phyloP scores from a whole-genome alignment of 1,140 invertebrate genomes.

The Palaemon carinicauda region DNA sequence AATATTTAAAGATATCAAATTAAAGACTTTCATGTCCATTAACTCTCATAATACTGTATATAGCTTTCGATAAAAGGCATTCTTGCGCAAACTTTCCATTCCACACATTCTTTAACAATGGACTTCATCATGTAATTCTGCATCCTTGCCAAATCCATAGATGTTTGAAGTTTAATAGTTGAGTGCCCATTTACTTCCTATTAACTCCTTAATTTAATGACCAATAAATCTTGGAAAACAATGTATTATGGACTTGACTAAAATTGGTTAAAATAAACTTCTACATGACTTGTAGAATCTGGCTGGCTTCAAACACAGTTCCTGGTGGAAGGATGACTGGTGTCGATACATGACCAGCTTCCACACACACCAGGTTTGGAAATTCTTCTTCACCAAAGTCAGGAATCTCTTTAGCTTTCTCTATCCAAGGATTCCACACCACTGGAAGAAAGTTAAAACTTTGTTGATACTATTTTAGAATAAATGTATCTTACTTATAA shows the following conservation, averaged over 20 bases:
- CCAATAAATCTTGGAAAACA: neutral
- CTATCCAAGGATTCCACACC: conserved; percentile 96
- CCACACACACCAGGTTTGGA: conserved; percentile 94
- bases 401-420: conserved; percentile 87
- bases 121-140: too few species aligned
- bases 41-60: too few species aligned
- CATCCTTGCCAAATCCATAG: too few species aligned
- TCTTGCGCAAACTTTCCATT: too few species aligned
- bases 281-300: conserved; percentile 81
- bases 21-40: too few species aligned
- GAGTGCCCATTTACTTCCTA: too few species aligned
- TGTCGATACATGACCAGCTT: conserved; percentile 86
- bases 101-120: too few species aligned
- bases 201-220: too few species aligned
- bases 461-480: neutral
- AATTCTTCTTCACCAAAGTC: conserved; percentile 96
- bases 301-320: conserved; percentile 86
- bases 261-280: neutral
- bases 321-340: conserved; percentile 86
- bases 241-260: neutral
- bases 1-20: too few species aligned
- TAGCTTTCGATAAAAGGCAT: too few species aligned
- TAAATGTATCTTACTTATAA: neutral
- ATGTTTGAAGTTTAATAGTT: too few species aligned
- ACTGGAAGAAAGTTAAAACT: conserved; percentile 68